Conservation (phyloP, 1,140 invertebrate genomes). For the Drosophila busckii region DNA sequence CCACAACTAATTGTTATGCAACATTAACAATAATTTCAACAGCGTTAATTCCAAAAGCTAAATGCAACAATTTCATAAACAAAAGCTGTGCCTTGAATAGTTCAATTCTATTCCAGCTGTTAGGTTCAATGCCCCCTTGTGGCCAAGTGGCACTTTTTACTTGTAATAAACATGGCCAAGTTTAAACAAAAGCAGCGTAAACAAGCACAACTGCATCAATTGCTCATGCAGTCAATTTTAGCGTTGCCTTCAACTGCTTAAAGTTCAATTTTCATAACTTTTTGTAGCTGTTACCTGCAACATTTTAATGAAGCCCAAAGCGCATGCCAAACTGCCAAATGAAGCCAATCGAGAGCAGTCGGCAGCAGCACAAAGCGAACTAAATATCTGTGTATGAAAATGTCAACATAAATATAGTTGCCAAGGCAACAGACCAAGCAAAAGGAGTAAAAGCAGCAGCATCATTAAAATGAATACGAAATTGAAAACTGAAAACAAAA, state of each 20-base stretch:
- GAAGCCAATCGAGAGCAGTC: slow-evolving; percentile 50
- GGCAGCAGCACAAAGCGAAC: too few species aligned
- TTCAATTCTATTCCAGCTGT: background rate
- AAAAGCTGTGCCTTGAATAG: too few species aligned
- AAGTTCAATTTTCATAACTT: too few species aligned
- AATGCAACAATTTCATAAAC: too few species aligned
- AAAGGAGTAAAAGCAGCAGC: background rate
- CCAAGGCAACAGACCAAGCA: background rate
- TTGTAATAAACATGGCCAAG: slow-evolving; percentile 60
- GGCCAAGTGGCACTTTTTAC: slow-evolving; percentile 59
- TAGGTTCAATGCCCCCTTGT: background rate
- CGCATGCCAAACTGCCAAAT: slow-evolving; percentile 57
- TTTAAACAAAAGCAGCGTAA: slow-evolving; percentile 17
- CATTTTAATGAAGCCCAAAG: slow-evolving; percentile 66
- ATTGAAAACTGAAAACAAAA: too few species aligned
- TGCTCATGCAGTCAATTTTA: too few species aligned
- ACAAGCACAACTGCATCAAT: slow-evolving; percentile 12
- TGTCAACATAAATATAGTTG: slow-evolving; percentile 6
- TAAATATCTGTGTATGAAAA: background rate
- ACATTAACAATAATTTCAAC: too few species aligned
- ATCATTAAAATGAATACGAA: slow-evolving; percentile 8
- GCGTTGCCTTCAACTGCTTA: too few species aligned
- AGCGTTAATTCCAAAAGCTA: too few species aligned
- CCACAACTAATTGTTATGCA: too few species aligned
- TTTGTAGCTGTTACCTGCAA: too few species aligned